Evolutionary conservation across 1,140 invertebrate genomes (phyloP).

Genomic region (Drosophila pachea): DNA sequence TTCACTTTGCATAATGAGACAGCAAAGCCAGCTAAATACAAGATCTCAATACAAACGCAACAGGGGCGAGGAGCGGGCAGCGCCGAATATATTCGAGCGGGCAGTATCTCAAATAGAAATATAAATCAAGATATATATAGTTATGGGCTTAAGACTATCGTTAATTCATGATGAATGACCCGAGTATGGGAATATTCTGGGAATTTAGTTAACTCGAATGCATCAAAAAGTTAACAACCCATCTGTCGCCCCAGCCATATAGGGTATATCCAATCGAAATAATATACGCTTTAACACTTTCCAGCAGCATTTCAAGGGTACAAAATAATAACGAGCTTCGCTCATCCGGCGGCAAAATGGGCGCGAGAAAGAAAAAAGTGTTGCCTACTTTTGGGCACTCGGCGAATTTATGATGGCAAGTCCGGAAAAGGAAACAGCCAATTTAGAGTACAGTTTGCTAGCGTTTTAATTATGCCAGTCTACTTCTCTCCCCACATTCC

Average conservation of each 20-base stretch:
- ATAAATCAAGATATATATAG: too few species aligned
- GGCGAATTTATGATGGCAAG: conserved; percentile 42
- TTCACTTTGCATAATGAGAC: conserved; percentile 69
- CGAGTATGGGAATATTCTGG: too few species aligned
- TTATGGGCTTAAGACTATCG: too few species aligned
- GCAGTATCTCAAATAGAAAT: too few species aligned
- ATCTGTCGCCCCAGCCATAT: neutral
- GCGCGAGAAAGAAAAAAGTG: conserved; percentile 36
- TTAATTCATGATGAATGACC: too few species aligned
- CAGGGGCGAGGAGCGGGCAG: too few species aligned
- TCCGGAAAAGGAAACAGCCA: conserved; percentile 35
- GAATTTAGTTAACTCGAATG: too few species aligned
- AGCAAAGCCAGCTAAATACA: neutral
- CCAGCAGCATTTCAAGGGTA: conserved; percentile 44
- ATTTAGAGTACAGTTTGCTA: conserved; percentile 44
- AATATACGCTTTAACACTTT: conserved; percentile 26
- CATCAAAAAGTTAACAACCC: neutral
- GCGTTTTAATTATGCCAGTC: conserved; percentile 66
- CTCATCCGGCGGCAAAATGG: conserved; percentile 46
- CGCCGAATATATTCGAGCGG: too few species aligned
- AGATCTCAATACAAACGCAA: too few species aligned
- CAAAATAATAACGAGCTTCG: conserved; percentile 56
- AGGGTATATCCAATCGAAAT: conserved; percentile 26
- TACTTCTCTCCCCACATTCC: conserved; percentile 4
- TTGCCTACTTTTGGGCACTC: conserved; percentile 50